Evolutionary conservation across 2,113 vertebrate species (phyloP).

Genomic region (Chaetorhynchus papuensis): DNA sequence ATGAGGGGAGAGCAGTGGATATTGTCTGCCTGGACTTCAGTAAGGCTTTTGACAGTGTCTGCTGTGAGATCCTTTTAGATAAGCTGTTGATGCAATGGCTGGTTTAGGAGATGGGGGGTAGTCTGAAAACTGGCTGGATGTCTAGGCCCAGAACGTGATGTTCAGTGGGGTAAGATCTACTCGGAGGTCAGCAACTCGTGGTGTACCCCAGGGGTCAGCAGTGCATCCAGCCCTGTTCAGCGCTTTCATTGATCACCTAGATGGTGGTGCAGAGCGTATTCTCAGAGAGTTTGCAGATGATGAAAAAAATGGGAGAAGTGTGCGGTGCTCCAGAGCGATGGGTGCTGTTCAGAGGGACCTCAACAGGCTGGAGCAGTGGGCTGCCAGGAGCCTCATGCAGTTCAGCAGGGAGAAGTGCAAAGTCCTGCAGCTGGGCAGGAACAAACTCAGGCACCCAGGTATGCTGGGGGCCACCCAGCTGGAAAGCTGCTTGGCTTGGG

Average conservation of each 20-base stretch:
- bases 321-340: fast-evolving
- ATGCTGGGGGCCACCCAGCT: neutral
- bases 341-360: fast-evolving
- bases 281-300: neutral
- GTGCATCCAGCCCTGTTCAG: neutral
- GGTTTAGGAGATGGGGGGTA: neutral
- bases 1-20: neutral
- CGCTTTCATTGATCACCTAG: neutral
- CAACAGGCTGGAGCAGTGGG: fast-evolving
- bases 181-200: neutral
- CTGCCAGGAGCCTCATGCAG: neutral
- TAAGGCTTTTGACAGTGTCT: neutral
- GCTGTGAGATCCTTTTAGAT: neutral
- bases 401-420: neutral
- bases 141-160: neutral
- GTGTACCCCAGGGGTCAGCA: neutral
- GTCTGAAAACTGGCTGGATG: neutral
- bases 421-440: neutral
- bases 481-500: neutral
- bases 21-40: neutral
- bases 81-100: neutral
- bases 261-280: neutral
- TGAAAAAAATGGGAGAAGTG: neutral
- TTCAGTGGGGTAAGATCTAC: neutral
- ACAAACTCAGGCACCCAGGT: neutral